phyloP scores from a whole-genome alignment of 2,888 invertebrate genomes.

The Drosophila diplacantha region DNA sequence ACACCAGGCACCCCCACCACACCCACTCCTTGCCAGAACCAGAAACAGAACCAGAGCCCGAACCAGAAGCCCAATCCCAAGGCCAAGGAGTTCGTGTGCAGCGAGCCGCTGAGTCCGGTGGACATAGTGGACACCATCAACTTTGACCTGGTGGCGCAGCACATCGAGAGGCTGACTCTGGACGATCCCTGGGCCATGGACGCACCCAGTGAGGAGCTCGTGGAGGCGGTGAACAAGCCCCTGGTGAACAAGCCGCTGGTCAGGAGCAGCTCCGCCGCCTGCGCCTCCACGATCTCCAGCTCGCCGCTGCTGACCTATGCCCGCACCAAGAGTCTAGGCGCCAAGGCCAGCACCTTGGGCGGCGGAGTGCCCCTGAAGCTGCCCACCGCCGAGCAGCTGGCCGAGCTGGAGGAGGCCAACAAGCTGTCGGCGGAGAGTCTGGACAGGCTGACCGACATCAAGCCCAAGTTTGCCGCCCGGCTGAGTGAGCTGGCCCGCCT shows the following conservation, averaged over 20 bases:
- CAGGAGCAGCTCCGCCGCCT: slow-evolving; percentile 66
- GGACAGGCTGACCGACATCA: slow-evolving; percentile 75
- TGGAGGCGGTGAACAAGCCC: slow-evolving; percentile 70
- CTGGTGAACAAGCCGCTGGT: slow-evolving; percentile 68
- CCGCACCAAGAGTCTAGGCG: slow-evolving; percentile 71
- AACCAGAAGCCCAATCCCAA: slow-evolving; percentile 16
- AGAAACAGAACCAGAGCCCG: not conserved
- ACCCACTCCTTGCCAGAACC: slow-evolving; percentile 10
- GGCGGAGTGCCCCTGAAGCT: slow-evolving; percentile 66
- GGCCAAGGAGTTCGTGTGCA: slow-evolving; percentile 66
- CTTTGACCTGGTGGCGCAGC: slow-evolving; percentile 62
- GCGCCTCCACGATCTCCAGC: slow-evolving; percentile 55
- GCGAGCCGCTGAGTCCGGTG: slow-evolving; percentile 61
- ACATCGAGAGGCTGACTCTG: slow-evolving; percentile 59
- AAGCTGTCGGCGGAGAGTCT: slow-evolving; percentile 75
- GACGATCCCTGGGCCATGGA: slow-evolving; percentile 43
- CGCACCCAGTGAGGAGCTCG: slow-evolving; percentile 39
- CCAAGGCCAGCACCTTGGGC: slow-evolving; percentile 67
- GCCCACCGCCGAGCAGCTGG: slow-evolving; percentile 69
- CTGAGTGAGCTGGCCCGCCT: slow-evolving; percentile 74
- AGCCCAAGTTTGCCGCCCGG: slow-evolving; percentile 70
- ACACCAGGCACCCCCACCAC: slow-evolving; percentile 19
- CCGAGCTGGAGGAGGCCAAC: slow-evolving; percentile 71
- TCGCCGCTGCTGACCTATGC: slow-evolving; percentile 75
- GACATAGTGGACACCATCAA: slow-evolving; percentile 65